These are phyloP conservation scores for Trilocha varians DNA, from an alignment of 2,888 invertebrate species.

Conservation along the genomic window DNA sequence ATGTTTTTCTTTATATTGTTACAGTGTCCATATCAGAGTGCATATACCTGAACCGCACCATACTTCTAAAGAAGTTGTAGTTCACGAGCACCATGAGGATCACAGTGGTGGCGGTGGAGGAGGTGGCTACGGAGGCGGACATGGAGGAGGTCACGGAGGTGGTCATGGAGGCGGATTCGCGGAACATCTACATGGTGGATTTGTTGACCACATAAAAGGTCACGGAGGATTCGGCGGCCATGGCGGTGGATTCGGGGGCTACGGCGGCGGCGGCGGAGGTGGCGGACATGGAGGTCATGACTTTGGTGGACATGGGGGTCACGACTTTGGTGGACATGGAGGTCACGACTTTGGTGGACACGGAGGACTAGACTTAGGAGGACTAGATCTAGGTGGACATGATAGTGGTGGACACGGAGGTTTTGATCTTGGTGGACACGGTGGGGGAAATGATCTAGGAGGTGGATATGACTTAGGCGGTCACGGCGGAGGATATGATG, in stretches of 20 bases:
- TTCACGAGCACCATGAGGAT: constrained; percentile 51
- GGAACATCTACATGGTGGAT: constrained; percentile 22
- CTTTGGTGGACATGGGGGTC: constrained; percentile 11
- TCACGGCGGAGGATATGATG: constrained; percentile 13
- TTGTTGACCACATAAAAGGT: constrained; percentile 21
- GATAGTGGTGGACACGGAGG: constrained; percentile 21
- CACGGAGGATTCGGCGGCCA: constrained; percentile 24
- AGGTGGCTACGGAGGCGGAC: constrained; percentile 25
- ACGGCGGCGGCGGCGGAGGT: constrained; percentile 38
- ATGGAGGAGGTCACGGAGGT: constrained; percentile 27
- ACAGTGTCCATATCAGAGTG: constrained; percentile 71
- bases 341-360: constrained; percentile 30
- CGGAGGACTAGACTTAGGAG: constrained; percentile 55
- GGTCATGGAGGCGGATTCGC: constrained; percentile 22
- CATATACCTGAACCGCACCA: constrained; percentile 69
- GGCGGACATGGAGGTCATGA: constrained; percentile 48
- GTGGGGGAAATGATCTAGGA: background rate
- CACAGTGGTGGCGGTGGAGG: constrained; percentile 23
- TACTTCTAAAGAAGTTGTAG: constrained; percentile 56
- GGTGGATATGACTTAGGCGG: constrained; percentile 12
- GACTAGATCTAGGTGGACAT: constrained; percentile 63
- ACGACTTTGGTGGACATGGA: constrained; percentile 16
- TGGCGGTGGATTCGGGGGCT: constrained; percentile 22
- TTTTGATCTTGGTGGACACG: constrained; percentile 15
- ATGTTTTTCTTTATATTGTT: constrained; percentile 34